Evolutionary conservation across 2,797 vertebrate species (phyloP), one percentile per base, ranked within the genome.

Genomic region (Esox lucius): DNA sequence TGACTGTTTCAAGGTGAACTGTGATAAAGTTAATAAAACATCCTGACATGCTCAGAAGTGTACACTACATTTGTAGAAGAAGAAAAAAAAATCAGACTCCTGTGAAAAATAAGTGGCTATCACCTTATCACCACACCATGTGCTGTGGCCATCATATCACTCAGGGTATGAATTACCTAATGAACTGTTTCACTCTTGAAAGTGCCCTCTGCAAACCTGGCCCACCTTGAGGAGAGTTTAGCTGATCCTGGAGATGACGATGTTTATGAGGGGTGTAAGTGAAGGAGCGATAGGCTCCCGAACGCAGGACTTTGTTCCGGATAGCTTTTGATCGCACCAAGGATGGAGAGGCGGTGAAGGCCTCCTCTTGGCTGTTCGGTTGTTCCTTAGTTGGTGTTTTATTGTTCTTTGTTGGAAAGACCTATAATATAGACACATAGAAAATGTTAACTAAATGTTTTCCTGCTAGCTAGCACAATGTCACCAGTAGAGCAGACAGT

Each of bases 241-340:
- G 90, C 0, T 76, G 89, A 72, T 98, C 95, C 19, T 95, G 93
- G 9, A 95, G 85, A 0, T 59, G 85, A 33, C 91, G 92, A 88
- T 96, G 96, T 79, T 93, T 94, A 84, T 93, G 91, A 0, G 94
- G 91, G 0, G 95, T 96, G 1, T 86, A 95, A 5, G 96, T 96
- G 62, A 97, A 97, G 81, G 95, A 96, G 16, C 97, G 95, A 82
- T 98, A 98, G 0, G 97, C 98, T 26, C 97, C 98, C 0, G 97
- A 98, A 79, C 95, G 93, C 70, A 99, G 92, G 5, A 87, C 94
- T 85, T 99, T 99, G 83, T 91, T 95, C 77, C 96, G 96, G 17
- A 99, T 99, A 56, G 94, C 98, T 80, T 96, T 95, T 89, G 97
- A 97, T 69, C 97, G 95, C 77, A 96, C 93, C 86, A 99, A 85